These are phyloP conservation scores for Brachyalestes nurse DNA, from an alignment of 2,797 vertebrate species.

Conservation along the genomic window DNA sequence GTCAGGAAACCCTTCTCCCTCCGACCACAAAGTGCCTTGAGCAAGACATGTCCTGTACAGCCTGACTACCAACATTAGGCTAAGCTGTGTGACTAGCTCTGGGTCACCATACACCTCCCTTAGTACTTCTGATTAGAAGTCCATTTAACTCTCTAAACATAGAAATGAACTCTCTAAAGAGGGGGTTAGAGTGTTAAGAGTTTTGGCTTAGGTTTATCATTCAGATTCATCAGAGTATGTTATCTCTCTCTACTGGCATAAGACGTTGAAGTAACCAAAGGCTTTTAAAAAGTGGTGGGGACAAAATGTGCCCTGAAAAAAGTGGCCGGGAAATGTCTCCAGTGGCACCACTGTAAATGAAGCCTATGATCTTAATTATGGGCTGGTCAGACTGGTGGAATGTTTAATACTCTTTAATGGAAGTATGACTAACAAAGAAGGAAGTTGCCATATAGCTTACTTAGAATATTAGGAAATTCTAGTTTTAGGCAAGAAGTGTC, in stretches of 20 bases:
- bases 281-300: too few relatives aligned
- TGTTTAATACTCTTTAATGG: neutral
- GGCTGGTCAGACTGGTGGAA: neutral
- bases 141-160: constrained; percentile 16
- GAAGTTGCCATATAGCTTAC: neutral
- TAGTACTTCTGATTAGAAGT: constrained; percentile 34
- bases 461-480: constrained; percentile 14
- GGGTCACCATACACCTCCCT: constrained; percentile 32
- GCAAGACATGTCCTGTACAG: constrained; percentile 49
- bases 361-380: neutral
- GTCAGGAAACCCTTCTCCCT: constrained; percentile 55
- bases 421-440: neutral
- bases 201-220: too few relatives aligned
- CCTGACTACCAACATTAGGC: constrained; percentile 39
- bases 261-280: too few relatives aligned
- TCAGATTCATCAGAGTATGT: too few relatives aligned
- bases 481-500: neutral
- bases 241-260: too few relatives aligned
- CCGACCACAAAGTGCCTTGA: constrained; percentile 54
- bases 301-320: too few relatives aligned
- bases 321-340: too few relatives aligned
- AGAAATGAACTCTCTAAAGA: too few relatives aligned
- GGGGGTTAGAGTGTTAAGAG: too few relatives aligned
- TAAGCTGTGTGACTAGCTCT: constrained; percentile 32
- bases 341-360: too few relatives aligned